These are phyloP conservation scores for Proales similis DNA, from an alignment of 1,140 invertebrate genomes.

Conservation along the genomic window DNA sequence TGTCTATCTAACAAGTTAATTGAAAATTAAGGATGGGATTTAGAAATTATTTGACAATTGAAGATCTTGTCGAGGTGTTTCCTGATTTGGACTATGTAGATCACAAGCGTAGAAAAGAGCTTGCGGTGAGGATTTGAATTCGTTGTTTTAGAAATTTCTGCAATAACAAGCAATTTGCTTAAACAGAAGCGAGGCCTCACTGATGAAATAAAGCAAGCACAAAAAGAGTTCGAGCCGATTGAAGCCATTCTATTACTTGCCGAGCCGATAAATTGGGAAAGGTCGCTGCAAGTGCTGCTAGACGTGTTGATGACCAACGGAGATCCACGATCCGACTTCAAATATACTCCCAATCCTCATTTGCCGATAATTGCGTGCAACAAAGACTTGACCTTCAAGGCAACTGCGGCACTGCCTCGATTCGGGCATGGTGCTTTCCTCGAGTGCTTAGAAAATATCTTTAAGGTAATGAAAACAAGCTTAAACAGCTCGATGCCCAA, in stretches of 20 bases:
- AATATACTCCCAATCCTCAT: constrained; percentile 37
- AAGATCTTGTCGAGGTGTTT: constrained; percentile 59
- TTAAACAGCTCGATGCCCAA: neutral
- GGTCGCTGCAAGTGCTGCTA: constrained; percentile 59
- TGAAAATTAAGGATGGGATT: constrained; percentile 58
- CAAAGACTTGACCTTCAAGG: constrained; percentile 53
- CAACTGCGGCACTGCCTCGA: constrained; percentile 50
- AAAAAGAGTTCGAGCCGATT: constrained; percentile 53
- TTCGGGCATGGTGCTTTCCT: constrained; percentile 53
- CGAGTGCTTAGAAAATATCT: constrained; percentile 48
- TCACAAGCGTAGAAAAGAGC: constrained; percentile 52
- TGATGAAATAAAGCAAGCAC: constrained; percentile 51
- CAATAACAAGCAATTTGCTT: constrained; percentile 1
- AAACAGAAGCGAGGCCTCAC: constrained; percentile 40
- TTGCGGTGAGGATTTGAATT: too few relatives aligned
- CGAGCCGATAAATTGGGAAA: constrained; percentile 53
- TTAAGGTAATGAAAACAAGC: constrained; percentile 38
- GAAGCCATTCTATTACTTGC: constrained; percentile 52
- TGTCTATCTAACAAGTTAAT: neutral
- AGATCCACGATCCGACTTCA: constrained; percentile 41
- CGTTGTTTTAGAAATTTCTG: constrained; percentile 46
- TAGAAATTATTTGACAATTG: constrained; percentile 59
- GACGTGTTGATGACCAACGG: constrained; percentile 65
- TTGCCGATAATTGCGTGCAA: constrained; percentile 53
- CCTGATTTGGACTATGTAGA: constrained; percentile 65